These are phyloP conservation scores for Lithophane leautieri DNA, from an alignment of 2,888 invertebrate species.

Conservation along the genomic window DNA sequence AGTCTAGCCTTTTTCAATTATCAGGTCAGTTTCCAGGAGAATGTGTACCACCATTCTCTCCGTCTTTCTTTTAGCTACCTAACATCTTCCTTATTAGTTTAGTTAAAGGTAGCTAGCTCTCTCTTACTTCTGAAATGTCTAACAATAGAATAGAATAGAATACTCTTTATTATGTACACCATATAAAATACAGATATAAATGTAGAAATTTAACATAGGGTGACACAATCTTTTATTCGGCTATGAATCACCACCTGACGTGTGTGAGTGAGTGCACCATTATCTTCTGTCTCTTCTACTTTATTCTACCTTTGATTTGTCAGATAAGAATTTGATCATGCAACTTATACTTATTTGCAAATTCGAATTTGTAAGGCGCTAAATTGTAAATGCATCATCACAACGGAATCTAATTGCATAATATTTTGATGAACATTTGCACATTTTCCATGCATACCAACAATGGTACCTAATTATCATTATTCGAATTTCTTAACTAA, in stretches of 20 bases:
- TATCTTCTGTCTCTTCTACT: neutral
- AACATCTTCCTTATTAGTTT: neutral
- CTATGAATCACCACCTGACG: neutral
- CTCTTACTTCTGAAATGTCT: neutral
- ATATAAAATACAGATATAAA: no score
- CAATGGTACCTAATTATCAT: constrained; percentile 37
- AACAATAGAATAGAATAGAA: no score
- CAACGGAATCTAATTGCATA: constrained; percentile 12
- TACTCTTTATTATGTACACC: no score
- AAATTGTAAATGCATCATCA: constrained; percentile 1
- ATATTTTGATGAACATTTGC: constrained; percentile 29
- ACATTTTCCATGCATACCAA: constrained; percentile 21
- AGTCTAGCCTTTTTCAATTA: neutral
- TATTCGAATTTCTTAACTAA: constrained; percentile 33
- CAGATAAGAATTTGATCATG: no score
- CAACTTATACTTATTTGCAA: neutral
- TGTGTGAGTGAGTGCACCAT: neutral
- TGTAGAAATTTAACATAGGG: no score
- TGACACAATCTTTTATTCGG: no score
- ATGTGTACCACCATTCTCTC: neutral
- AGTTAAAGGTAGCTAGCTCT: neutral
- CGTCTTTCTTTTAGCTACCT: neutral
- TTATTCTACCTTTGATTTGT: no score
- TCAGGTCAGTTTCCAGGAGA: neutral
- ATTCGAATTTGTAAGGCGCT: neutral